Base-by-base conservation (phyloP, 2,113 vertebrate genomes). In the Cryptomyrus ogoouensis region DNA sequence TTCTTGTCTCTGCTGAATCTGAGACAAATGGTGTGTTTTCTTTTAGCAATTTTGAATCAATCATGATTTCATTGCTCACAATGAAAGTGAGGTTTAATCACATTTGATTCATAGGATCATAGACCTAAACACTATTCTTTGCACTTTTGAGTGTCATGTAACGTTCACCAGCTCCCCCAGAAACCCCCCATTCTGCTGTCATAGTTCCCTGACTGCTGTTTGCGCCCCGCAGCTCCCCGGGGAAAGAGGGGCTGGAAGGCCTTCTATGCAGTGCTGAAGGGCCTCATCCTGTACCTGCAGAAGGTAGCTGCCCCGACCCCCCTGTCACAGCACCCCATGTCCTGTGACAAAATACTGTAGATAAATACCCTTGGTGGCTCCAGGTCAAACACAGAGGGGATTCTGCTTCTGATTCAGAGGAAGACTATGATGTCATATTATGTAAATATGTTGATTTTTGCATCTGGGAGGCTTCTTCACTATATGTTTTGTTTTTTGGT, bases 241-340 rank as follows among this genome's bases (percentile, higher is more conserved):
- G 98, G 98, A 35, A 99, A 98, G 92, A 95, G 98, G n/a, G 95
- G 98, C 44, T 99, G 98, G 98, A 99, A 98, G 94, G 96, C 96
- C 0, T 99, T 99, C 95, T 97, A 98, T 0, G 97, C 96, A 62
- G 96, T 97, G 90, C 94, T 99, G 93, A 99, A 98, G 93, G 98
- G 98, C 49, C 97, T 99, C 94, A 97, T 99, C 88, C 97, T 99
- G 88, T 99, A 99, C 94, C 94, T 99, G 91, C 98, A 99, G 93
- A 99, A 99, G 97, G 98, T 99, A 95, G 91, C 9, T 9, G 12
- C 49, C 42, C 2, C 1, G n/a, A 52, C 49, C 21, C 47, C 13
- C n/a, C 62, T 53, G 52, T 53, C 62, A 31, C 62, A 66, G 9
- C 62, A 66, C 62, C 62, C 9, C n/a, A 27, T 66, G 62, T 66